Percentiles rank a stretch among this genome's conserved stretches.
Evolutionary conservation across 2,797 vertebrate genomes (phyloP).

Genomic region (Picus viridis): DNA sequence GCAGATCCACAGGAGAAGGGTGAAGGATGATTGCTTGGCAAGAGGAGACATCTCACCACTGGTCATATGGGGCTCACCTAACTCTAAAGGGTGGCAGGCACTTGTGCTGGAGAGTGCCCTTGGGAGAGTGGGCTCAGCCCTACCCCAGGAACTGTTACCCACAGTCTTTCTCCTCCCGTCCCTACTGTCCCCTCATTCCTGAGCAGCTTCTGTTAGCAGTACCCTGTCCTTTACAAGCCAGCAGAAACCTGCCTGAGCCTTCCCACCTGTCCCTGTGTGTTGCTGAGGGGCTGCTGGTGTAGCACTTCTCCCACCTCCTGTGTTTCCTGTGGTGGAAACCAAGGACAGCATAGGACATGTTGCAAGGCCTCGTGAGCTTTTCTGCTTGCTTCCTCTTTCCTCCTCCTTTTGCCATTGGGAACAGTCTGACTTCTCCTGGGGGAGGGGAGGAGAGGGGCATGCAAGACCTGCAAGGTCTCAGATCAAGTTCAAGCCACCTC

Average conservation of each 20-base stretch:
- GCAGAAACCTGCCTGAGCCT: not conserved
- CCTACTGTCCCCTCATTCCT: not conserved
- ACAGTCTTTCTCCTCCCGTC: not conserved
- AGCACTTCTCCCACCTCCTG: not conserved
- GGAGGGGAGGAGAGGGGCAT: not conserved
- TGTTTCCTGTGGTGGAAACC: not conserved
- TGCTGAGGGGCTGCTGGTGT: not conserved
- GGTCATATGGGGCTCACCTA: not conserved
- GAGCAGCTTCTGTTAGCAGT: not conserved
- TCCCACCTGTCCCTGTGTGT: not conserved
- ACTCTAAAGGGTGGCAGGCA: not conserved
- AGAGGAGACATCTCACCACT: not conserved
- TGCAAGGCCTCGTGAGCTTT: constrained; percentile 30
- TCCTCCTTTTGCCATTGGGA: not conserved
- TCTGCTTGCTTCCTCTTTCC: constrained; percentile 53
- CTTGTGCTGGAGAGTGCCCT: not conserved
- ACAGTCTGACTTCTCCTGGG: not conserved
- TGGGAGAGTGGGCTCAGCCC: not conserved
- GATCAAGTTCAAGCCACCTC: not conserved
- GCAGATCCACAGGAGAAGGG: not conserved
- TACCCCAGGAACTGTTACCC: not conserved
- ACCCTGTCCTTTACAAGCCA: not conserved
- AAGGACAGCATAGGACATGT: not conserved
- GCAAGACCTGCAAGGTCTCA: not conserved
- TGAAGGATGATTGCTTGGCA: not conserved